phyloP scores from a whole-genome alignment of 2,113 vertebrate genomes.

The Oxyruncus cristatus region DNA sequence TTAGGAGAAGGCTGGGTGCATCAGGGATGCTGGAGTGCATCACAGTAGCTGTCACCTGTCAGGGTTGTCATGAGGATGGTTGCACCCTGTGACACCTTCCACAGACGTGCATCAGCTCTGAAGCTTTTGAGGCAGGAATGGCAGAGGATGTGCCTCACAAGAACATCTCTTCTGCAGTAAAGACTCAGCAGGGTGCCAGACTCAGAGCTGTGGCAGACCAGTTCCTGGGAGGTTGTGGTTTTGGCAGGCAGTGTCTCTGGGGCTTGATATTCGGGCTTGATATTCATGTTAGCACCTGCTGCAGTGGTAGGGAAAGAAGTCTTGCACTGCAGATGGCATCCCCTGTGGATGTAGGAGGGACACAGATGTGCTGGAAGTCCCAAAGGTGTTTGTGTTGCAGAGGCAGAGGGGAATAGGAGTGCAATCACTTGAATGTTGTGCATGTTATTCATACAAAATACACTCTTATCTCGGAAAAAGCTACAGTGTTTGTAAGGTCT shows the following conservation, averaged over 20 bases:
- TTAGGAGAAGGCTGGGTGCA: background rate
- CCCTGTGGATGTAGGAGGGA: background rate
- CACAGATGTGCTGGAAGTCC: background rate
- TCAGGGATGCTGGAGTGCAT: background rate
- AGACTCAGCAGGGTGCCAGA: background rate
- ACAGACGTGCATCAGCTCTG: background rate
- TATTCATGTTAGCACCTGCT: background rate
- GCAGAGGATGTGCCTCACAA: background rate
- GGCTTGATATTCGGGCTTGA: background rate
- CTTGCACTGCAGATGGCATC: background rate
- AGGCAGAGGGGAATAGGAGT: background rate
- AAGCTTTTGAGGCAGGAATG: background rate
- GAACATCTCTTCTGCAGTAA: background rate
- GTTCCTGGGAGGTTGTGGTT: background rate
- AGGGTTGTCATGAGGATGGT: background rate
- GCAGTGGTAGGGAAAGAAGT: background rate
- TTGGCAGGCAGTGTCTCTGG: background rate
- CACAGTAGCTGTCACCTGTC: rapidly evolving
- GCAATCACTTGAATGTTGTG: rapidly evolving
- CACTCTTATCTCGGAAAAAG: background rate
- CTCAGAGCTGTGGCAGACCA: background rate
- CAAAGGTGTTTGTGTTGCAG: background rate
- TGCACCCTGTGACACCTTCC: background rate
- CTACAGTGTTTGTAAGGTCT: background rate
- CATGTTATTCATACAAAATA: background rate